These are phyloP conservation scores for Panthera tigris DNA, from an alignment of 2,113 vertebrate species.

Conservation along the genomic window DNA sequence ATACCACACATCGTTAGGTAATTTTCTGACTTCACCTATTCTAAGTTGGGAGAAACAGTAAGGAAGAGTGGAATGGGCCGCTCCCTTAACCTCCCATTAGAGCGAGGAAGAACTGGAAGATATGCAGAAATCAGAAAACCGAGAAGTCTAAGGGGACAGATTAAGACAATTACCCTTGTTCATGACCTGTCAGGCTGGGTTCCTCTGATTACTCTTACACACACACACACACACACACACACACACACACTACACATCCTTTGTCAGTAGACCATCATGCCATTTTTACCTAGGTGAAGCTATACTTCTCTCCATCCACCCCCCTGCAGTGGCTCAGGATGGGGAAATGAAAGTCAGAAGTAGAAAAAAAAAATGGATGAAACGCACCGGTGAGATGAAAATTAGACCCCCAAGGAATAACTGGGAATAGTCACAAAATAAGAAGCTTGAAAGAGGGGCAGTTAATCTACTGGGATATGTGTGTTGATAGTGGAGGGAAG, in stretches of 20 bases:
- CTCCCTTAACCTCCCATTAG: background rate
- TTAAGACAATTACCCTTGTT: background rate
- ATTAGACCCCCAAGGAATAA: background rate
- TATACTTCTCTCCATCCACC: background rate
- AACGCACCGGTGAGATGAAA: conserved; percentile 1
- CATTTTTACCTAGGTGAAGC: background rate
- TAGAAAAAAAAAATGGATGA: conserved; percentile 12
- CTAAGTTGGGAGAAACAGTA: background rate
- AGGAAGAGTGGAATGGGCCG: background rate
- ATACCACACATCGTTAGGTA: background rate
- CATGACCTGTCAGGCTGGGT: background rate
- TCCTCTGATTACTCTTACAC: background rate
- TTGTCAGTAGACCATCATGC: conserved; percentile 16
- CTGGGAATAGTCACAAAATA: conserved; percentile 6
- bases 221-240: too few relatives aligned
- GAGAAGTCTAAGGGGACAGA: background rate
- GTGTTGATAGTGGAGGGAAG: background rate
- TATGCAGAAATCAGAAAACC: background rate
- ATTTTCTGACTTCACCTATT: conserved; percentile 38
- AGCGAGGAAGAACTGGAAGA: background rate
- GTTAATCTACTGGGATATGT: background rate
- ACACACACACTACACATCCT: background rate
- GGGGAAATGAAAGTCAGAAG: background rate
- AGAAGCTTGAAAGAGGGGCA: conserved; percentile 22
- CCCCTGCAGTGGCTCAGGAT: background rate